A percentile compares a stretch with the other conserved stretches of the same genome.
Conservation (phyloP, 2,113 vertebrate genomes). For the Neodontobutis hainanensis region DNA sequence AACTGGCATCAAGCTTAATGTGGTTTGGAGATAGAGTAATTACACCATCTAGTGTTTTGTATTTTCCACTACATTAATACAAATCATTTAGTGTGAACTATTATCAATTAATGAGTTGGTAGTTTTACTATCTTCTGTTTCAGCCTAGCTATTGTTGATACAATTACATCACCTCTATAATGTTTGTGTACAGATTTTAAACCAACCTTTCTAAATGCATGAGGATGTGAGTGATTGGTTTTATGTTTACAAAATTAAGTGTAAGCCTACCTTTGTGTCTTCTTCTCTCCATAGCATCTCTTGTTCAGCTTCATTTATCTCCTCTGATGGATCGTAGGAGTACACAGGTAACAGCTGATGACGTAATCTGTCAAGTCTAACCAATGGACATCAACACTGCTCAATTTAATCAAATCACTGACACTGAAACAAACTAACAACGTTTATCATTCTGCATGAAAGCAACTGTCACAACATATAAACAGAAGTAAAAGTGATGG, state of each 20-base stretch:
- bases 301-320: slow-evolving; percentile 90
- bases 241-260: not conserved
- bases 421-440: not conserved
- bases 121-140: not conserved
- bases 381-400: not conserved
- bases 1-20: not conserved
- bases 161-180: not conserved
- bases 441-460: not conserved
- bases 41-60: slow-evolving; percentile 53
- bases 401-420: not conserved
- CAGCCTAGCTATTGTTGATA: not conserved
- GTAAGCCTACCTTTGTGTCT: slow-evolving; percentile 84
- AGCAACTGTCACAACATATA: not conserved
- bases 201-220: not conserved
- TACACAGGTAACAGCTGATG: slow-evolving; percentile 95
- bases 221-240: not conserved
- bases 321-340: slow-evolving; percentile 92
- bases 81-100: not conserved
- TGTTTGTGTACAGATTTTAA: not conserved
- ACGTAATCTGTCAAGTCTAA: slow-evolving; percentile 88
- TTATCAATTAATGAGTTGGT: not conserved
- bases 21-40: slow-evolving; percentile 6
- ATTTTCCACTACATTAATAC: slow-evolving; percentile 3
- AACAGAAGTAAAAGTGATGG: not conserved
- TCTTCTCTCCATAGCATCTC: slow-evolving; percentile 88